Conservation (phyloP, 1,140 invertebrate genomes). For the Leptopilina clavipes region DNA sequence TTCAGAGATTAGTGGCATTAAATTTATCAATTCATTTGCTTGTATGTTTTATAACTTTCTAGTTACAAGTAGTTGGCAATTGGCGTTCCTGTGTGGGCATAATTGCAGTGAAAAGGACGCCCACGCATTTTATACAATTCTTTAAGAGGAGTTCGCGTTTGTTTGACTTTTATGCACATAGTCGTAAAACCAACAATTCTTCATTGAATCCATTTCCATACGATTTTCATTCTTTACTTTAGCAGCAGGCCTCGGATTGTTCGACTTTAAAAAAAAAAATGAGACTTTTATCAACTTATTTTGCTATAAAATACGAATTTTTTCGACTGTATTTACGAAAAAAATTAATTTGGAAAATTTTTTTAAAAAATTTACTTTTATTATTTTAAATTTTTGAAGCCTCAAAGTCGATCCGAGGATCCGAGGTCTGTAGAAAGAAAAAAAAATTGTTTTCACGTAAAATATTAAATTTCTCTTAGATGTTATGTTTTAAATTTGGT, state of each 20-base stretch:
- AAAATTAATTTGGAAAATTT: too few relatives aligned
- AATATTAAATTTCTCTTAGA: too few relatives aligned
- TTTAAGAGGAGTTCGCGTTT: background rate
- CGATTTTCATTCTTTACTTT: background rate
- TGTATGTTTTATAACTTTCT: slow-evolving; percentile 1
- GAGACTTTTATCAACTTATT: too few relatives aligned
- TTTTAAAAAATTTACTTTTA: too few relatives aligned
- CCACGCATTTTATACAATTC: slow-evolving; percentile 21
- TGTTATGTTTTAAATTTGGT: too few relatives aligned
- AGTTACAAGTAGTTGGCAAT: background rate
- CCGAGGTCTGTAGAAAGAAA: too few relatives aligned
- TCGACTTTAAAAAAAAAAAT: too few relatives aligned
- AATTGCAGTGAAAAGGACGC: slow-evolving; percentile 11
- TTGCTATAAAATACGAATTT: too few relatives aligned
- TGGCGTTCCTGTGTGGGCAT: slow-evolving; percentile 20
- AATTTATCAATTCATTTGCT: background rate
- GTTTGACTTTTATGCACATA: slow-evolving; percentile 1
- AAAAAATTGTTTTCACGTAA: too few relatives aligned
- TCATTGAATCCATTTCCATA: background rate
- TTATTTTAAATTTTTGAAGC: too few relatives aligned
- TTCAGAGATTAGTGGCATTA: background rate
- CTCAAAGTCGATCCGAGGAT: too few relatives aligned
- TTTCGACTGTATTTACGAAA: too few relatives aligned
- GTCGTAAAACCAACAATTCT: slow-evolving; percentile 10
- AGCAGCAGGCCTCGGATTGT: background rate